Conservation (phyloP, 2,113 vertebrate species). For the Procapra przewalskii region DNA sequence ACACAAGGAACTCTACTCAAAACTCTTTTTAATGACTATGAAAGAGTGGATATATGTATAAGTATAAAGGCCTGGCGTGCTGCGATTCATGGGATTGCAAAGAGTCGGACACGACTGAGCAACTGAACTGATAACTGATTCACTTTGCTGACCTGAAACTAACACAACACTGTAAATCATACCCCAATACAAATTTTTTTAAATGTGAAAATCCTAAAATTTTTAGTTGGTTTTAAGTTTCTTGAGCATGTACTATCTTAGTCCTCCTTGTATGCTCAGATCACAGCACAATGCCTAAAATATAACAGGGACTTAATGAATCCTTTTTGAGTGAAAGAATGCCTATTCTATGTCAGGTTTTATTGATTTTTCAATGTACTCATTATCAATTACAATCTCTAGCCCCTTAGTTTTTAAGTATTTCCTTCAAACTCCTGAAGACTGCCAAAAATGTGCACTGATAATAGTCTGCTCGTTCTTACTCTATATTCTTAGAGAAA, state of each 20-base stretch:
- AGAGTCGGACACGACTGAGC: too few species aligned
- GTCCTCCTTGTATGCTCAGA: background rate
- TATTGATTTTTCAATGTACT: background rate
- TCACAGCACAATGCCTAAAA: background rate
- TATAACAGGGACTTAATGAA: background rate
- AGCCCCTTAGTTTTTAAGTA: background rate
- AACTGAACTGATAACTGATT: background rate
- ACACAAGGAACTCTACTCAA: background rate
- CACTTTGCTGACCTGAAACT: background rate
- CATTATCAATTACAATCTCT: background rate
- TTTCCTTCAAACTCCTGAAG: background rate
- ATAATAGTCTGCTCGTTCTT: background rate
- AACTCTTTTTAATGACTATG: background rate
- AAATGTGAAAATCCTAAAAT: background rate
- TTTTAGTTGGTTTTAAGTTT: background rate
- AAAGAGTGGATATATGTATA: background rate
- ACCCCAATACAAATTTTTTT: background rate
- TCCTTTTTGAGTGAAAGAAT: background rate
- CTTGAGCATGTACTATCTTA: background rate
- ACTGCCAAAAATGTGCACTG: background rate
- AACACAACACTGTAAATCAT: background rate
- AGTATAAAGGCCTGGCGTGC: background rate
- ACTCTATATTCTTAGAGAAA: background rate
- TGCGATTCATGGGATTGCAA: too few species aligned
- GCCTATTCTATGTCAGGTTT: background rate